These are phyloP conservation scores for Stenodera caucasica DNA, from an alignment of 2,888 invertebrate genomes.

Conservation along the genomic window DNA sequence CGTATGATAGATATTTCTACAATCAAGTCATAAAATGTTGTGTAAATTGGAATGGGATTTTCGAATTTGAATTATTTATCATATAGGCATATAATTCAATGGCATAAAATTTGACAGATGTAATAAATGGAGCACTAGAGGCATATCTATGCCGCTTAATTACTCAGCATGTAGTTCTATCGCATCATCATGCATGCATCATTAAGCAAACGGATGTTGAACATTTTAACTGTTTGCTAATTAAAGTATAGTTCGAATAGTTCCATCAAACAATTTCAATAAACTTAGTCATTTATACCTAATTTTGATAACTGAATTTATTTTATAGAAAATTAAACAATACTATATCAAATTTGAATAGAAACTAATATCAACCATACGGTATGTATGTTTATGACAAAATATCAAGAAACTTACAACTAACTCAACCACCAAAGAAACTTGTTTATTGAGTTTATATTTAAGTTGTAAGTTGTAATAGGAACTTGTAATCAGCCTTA, in stretches of 20 bases:
- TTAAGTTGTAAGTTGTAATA: not conserved
- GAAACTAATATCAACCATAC: no score
- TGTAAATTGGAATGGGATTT: no score
- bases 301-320: not conserved
- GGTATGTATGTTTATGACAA: not conserved
- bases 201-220: not conserved
- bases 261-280: not conserved
- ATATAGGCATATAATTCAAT: no score
- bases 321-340: not conserved
- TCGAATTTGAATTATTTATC: no score
- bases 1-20: no score
- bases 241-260: not conserved
- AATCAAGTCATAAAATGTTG: no score
- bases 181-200: not conserved
- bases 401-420: not conserved
- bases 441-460: not conserved
- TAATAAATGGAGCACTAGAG: not conserved
- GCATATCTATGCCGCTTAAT: not conserved
- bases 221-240: not conserved
- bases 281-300: not conserved
- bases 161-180: not conserved
- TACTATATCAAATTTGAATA: no score
- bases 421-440: not conserved
- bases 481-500: not conserved
- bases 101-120: no score